phyloP scores from a whole-genome alignment of 2,888 invertebrate species.

The Parnassius orleans region DNA sequence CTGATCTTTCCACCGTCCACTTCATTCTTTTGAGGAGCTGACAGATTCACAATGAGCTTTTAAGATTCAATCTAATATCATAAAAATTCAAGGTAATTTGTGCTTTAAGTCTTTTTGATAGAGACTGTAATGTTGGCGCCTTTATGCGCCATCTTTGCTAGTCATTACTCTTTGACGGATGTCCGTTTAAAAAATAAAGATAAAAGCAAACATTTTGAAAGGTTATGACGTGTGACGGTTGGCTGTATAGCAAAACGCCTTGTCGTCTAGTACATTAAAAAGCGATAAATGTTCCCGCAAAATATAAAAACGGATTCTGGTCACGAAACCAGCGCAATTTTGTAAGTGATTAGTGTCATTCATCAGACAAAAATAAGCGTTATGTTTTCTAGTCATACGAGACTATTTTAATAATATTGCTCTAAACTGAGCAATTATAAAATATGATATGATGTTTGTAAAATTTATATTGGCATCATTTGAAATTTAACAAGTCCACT shows the following conservation, averaged over 20 bases:
- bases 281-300: constrained; percentile 58
- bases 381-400: constrained; percentile 29
- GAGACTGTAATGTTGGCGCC: constrained; percentile 45
- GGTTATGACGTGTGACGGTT: constrained; percentile 58
- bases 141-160: constrained; percentile 37
- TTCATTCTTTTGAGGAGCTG: constrained; percentile 40
- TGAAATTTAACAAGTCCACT: constrained; percentile 10
- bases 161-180: constrained; percentile 55
- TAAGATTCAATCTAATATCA: constrained; percentile 27
- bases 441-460: constrained; percentile 21
- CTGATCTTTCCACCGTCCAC: constrained; percentile 61
- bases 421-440: constrained; percentile 19
- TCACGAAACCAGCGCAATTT: constrained; percentile 38
- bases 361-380: constrained; percentile 41
- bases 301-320: constrained; percentile 40
- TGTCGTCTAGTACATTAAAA: constrained; percentile 68
- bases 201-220: constrained; percentile 51
- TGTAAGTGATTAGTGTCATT: constrained; percentile 50
- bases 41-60: constrained; percentile 37
- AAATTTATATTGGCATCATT: constrained; percentile 20
- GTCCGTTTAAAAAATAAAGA: constrained; percentile 54
- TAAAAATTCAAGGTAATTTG: constrained; percentile 31
- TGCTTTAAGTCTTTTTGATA: constrained; percentile 31
- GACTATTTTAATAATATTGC: constrained; percentile 30
- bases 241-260: constrained; percentile 49